phyloP scores from a whole-genome alignment of 2,797 vertebrate genomes.

The Alcedo atthis region DNA sequence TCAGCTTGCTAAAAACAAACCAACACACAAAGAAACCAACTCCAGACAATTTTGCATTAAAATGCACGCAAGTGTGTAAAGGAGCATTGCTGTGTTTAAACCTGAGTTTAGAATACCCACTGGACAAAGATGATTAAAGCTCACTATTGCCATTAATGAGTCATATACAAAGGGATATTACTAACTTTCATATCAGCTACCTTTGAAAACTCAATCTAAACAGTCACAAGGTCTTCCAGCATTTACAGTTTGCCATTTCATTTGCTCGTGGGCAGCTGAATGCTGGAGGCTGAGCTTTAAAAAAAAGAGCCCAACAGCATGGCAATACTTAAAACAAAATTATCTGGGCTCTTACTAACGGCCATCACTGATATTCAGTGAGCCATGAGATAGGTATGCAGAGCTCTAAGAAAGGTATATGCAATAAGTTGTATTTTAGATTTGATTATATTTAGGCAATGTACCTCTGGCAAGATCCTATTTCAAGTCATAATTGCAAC shows the following conservation, averaged over 20 bases:
- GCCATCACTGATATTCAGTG: not conserved
- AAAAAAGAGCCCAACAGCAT: not conserved
- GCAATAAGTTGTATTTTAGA: not conserved
- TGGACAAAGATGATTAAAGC: slow-evolving; percentile 8
- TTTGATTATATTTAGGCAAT: slow-evolving; percentile 51
- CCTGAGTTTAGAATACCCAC: not conserved
- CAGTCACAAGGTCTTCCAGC: not conserved
- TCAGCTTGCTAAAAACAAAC: not conserved
- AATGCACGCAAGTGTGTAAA: not conserved
- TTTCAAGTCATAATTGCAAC: slow-evolving; percentile 61
- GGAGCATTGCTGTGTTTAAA: not conserved
- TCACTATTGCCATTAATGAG: not conserved
- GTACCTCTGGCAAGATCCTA: slow-evolving; percentile 43
- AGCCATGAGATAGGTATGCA: slow-evolving; percentile 5
- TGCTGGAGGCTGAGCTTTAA: not conserved
- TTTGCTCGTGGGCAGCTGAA: not conserved
- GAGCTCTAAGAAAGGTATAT: not conserved
- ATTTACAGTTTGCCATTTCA: not conserved
- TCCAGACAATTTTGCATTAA: not conserved
- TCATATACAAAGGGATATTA: not conserved
- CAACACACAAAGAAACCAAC: not conserved
- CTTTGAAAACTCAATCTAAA: slow-evolving; percentile 16
- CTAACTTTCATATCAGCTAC: not conserved
- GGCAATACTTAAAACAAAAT: not conserved
- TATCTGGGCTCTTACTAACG: not conserved